These are phyloP conservation scores for Hippolais icterina DNA, from an alignment of 2,113 vertebrate species.

Conservation along the genomic window DNA sequence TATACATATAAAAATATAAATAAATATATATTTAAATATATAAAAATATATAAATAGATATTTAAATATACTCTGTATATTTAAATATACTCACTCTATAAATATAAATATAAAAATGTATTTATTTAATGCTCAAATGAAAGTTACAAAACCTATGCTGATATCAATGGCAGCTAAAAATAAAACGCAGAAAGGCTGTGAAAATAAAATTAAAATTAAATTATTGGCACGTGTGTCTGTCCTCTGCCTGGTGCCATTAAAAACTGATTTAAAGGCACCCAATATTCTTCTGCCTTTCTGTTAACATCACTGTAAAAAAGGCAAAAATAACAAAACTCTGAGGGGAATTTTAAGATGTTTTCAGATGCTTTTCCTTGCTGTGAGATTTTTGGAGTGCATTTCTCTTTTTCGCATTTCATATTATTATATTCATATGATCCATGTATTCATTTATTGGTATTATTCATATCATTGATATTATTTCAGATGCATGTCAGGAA, in stretches of 20 bases:
- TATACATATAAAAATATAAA: background rate
- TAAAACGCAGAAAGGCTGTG: background rate
- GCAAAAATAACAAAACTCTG: background rate
- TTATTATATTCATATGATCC: background rate
- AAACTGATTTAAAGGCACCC: background rate
- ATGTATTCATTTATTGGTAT: no score
- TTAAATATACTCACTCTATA: background rate
- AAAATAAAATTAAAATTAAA: background rate
- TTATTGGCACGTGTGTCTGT: no score
- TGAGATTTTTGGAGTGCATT: background rate
- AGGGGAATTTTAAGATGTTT: background rate
- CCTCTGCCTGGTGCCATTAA: background rate
- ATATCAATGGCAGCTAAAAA: fast-evolving
- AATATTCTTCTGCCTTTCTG: background rate
- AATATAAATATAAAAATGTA: background rate
- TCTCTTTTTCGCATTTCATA: background rate
- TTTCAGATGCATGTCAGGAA: background rate
- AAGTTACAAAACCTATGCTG: background rate
- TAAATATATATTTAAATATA: background rate
- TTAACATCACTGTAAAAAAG: background rate
- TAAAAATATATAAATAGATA: no score
- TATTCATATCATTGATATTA: background rate
- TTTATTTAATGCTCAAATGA: background rate
- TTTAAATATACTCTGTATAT: no score
- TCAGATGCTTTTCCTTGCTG: background rate